Conservation (phyloP, 23 tunicate genomes). For the Ciona savignyi region DNA sequence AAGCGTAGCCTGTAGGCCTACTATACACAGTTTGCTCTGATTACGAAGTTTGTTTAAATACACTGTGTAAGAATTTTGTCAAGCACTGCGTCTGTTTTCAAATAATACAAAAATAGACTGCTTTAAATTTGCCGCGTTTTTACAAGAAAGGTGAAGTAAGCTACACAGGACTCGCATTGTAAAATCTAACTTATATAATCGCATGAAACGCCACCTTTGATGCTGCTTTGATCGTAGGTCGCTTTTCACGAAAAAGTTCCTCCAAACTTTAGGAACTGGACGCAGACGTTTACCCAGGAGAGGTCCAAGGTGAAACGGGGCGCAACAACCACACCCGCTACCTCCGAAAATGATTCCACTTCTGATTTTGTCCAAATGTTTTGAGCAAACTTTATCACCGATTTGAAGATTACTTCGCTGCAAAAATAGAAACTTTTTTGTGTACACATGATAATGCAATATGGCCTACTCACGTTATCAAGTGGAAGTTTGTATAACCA, state of each 20-base stretch:
- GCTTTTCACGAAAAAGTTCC: conserved; percentile 28
- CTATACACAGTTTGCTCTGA: no score
- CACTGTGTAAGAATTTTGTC: neutral
- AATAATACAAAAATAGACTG: no score
- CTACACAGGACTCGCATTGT: neutral
- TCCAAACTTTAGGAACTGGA: conserved; percentile 50
- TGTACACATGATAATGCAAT: no score
- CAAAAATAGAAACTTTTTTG: no score
- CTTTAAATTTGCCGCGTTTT: no score
- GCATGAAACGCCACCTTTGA: no score
- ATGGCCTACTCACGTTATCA: neutral
- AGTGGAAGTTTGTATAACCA: no score
- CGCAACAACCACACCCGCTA: conserved; percentile 13
- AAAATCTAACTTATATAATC: no score
- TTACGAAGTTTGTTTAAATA: no score
- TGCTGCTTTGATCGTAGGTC: conserved; percentile 11
- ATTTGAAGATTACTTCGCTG: conserved; percentile 34
- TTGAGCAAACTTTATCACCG: conserved; percentile 31
- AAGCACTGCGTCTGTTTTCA: neutral
- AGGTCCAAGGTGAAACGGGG: conserved; percentile 45
- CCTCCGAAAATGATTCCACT: conserved; percentile 47
- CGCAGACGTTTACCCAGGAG: conserved; percentile 20
- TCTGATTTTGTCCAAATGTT: conserved; percentile 31
- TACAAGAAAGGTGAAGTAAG: no score
- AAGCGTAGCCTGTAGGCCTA: no score